Evolutionary conservation across 2,888 invertebrate species (phyloP), one percentile per base, ranked within the genome.

Genomic region (Dascillus cervinus): DNA sequence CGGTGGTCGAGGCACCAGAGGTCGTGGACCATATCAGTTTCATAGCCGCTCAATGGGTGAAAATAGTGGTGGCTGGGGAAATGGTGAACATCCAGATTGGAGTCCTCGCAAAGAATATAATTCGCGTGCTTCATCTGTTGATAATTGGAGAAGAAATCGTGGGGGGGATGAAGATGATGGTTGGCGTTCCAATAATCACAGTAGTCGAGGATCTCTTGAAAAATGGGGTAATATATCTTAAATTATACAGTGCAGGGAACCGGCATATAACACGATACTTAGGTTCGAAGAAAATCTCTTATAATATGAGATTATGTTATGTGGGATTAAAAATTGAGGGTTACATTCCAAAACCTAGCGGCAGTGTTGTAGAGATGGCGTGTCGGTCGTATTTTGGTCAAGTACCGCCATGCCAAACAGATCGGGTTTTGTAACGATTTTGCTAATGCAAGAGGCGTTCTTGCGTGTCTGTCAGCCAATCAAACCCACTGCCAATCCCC

Each of bases 181-280:
- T 15, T 72, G 74, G 73, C 60, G 72, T 33, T 55, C 58, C 10
- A 62, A 62, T 22, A 37, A 52, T 12, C 47, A 47, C 46, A 60
- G 62, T 46, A 46, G 21, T 35, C 45, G 40, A 30, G 58, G 59
- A 14, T 34, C 46, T 17, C 51, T 53, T 14, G 74, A 73, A 37
- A 75, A 74, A 56, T 73, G 73, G 73, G 67, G 73, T 71, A 56
- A 55, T 56, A n/a, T n/a, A n/a, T n/a, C n/a, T n/a, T n/a, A n/a
- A n/a, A n/a, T n/a, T n/a, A n/a, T n/a, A n/a, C n/a, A n/a, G 47
- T 20, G 5, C 32, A n/a, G n/a, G n/a, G n/a, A 34, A 12, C 8
- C 6, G 17, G 11, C 3, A 31, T 20, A 10, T 5, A 17, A 9
- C 12, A 26, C n/a, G n/a, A n/a, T n/a, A n/a, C n/a, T n/a, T n/a